Percentiles rank a stretch among this genome's conserved stretches.
phyloP scores from a whole-genome alignment of 2,888 invertebrate genomes.

The Oconnorella tubifera region DNA sequence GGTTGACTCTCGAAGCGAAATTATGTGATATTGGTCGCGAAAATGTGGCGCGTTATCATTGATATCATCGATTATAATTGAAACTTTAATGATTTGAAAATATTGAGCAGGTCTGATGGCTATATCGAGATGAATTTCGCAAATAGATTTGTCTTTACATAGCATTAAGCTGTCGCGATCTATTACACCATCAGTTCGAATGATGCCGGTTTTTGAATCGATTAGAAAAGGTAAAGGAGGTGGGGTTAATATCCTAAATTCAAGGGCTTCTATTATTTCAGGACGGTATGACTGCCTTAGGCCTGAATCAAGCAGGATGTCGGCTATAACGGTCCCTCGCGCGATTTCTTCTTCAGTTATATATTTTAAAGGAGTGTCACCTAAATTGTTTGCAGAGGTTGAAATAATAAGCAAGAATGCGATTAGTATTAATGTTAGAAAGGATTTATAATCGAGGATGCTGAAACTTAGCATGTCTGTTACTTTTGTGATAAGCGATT shows the following conservation, averaged over 20 bases:
- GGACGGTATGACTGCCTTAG: constrained; percentile 11
- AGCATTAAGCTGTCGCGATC: constrained; percentile 23
- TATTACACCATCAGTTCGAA: constrained; percentile 9
- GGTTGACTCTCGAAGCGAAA: constrained; percentile 20
- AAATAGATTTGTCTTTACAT: constrained; percentile 17
- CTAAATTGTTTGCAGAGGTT: too few relatives aligned
- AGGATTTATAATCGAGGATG: too few relatives aligned
- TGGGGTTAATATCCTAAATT: constrained; percentile 12
- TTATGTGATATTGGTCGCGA: constrained; percentile 5
- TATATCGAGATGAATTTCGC: constrained; percentile 22
- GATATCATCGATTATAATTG: constrained; percentile 22
- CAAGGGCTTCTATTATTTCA: constrained; percentile 1
- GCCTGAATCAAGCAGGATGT: constrained; percentile 16
- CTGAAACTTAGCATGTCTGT: too few relatives aligned
- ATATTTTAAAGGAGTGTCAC: constrained; percentile 14
- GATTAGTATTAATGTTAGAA: too few relatives aligned
- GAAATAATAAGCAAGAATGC: too few relatives aligned
- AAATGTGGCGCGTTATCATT: constrained; percentile 30
- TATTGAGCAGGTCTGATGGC: constrained; percentile 16
- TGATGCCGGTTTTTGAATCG: constrained; percentile 21
- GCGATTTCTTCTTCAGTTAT: constrained; percentile 19
- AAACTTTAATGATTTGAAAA: constrained; percentile 29
- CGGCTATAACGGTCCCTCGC: constrained; percentile 18
- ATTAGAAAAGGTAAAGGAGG: constrained; percentile 16
- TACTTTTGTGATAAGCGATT: too few relatives aligned